phyloP scores from a whole-genome alignment of 2,888 invertebrate species.

The Apotomis turbidana region DNA sequence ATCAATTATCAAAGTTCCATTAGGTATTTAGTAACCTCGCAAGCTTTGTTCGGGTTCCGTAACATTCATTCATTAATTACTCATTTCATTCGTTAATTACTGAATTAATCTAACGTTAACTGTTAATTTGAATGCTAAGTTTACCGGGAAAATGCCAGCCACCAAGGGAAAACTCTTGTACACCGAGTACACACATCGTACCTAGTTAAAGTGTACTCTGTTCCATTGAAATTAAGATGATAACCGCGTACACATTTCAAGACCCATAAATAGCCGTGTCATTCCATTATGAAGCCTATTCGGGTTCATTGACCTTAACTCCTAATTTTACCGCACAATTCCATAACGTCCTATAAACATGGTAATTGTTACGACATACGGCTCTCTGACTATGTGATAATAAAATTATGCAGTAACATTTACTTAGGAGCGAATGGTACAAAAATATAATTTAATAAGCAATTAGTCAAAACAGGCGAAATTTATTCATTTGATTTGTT shows the following conservation, averaged over 20 bases:
- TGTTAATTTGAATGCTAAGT: conserved; percentile 11
- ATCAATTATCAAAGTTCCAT: not conserved
- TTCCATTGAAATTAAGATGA: not conserved
- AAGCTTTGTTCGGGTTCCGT: not conserved
- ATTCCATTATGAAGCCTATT: conserved; percentile 26
- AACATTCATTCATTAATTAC: conserved; percentile 1
- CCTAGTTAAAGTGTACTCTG: not conserved
- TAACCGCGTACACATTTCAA: conserved; percentile 10
- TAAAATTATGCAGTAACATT: conserved; percentile 5
- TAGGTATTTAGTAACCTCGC: not conserved
- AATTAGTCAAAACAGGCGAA: conserved; percentile 16
- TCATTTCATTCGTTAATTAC: conserved; percentile 7
- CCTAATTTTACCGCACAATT: not conserved
- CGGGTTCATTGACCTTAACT: conserved; percentile 13
- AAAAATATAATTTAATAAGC: conserved; percentile 11
- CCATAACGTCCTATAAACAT: not conserved
- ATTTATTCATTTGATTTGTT: not conserved
- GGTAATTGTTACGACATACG: not conserved
- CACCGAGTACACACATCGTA: not conserved
- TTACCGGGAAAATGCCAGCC: conserved; percentile 5
- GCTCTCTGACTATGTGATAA: not conserved
- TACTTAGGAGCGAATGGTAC: not conserved
- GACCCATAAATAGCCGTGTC: conserved; percentile 20
- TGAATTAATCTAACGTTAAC: not conserved
- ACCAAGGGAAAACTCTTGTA: not conserved